Conservation (phyloP, 2,113 vertebrate genomes). For the Diadophis punctatus region DNA sequence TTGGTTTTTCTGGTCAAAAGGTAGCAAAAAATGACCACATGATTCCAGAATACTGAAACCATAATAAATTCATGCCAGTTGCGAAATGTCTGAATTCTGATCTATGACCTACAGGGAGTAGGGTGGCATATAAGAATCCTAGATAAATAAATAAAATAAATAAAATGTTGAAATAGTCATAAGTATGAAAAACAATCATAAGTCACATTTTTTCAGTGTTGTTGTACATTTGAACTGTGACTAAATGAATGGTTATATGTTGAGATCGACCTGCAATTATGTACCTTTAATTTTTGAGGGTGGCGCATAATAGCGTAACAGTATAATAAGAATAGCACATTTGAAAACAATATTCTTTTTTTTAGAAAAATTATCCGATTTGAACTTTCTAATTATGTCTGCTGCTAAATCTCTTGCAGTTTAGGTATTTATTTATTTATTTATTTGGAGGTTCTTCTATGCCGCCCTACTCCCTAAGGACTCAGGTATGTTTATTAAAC, state of each 20-base stretch:
- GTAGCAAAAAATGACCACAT: neutral
- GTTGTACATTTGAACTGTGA: neutral
- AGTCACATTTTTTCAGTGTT: neutral
- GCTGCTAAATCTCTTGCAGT: neutral
- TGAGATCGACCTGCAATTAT: neutral
- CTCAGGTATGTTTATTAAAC: neutral
- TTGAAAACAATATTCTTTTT: neutral
- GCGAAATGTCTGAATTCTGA: neutral
- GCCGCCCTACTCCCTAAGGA: too few species aligned
- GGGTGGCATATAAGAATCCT: too few species aligned
- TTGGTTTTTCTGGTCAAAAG: neutral
- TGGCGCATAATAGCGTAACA: neutral
- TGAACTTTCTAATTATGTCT: neutral
- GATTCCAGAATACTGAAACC: neutral
- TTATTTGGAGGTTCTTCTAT: too few species aligned
- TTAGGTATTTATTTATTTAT: too few species aligned
- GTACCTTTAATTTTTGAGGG: neutral
- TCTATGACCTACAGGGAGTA: neutral
- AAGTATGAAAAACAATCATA: neutral
- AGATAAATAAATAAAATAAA: too few species aligned
- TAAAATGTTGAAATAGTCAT: neutral
- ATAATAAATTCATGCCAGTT: neutral
- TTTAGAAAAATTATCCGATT: neutral
- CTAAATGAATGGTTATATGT: neutral
- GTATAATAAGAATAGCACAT: neutral